Evolutionary conservation across 2,797 vertebrate genomes (phyloP).

Genomic region (Spheniscus humboldti): DNA sequence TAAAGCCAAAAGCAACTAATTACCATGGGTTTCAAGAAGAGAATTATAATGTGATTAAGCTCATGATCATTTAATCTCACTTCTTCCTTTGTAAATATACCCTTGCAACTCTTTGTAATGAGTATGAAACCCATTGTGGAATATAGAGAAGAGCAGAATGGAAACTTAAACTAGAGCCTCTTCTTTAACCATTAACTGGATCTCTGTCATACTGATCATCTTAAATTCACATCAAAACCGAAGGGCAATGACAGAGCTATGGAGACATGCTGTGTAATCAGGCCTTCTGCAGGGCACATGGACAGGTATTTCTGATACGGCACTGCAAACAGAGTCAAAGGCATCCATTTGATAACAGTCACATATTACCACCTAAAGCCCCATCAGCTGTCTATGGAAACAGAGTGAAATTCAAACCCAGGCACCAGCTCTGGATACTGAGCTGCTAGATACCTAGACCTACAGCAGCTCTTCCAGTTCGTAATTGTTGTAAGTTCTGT

Average conservation of each 20-base stretch:
- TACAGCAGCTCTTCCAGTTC: not conserved
- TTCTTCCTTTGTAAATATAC: not conserved
- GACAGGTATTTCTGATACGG: not conserved
- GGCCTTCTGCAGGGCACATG: not conserved
- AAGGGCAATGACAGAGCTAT: not conserved
- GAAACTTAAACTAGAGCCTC: not conserved
- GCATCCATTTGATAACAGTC: not conserved
- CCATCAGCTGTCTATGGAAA: not conserved
- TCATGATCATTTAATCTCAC: not conserved
- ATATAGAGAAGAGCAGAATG: not conserved
- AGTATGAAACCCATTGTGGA: not conserved
- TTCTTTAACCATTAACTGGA: not conserved
- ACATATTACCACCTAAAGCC: not conserved
- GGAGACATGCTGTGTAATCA: not conserved
- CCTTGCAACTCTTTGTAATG: not conserved
- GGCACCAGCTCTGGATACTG: not conserved
- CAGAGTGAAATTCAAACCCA: not conserved
- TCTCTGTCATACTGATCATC: not conserved
- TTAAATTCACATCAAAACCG: not conserved
- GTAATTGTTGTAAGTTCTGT: not conserved
- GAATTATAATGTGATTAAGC: not conserved
- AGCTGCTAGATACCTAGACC: not conserved
- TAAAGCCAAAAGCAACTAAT: not conserved
- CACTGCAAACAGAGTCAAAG: not conserved
- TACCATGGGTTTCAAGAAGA: not conserved